Percentiles rank a stretch among this genome's conserved stretches.
Conservation (phyloP, 2,888 invertebrate genomes). For the Trissoscelio sp. region DNA sequence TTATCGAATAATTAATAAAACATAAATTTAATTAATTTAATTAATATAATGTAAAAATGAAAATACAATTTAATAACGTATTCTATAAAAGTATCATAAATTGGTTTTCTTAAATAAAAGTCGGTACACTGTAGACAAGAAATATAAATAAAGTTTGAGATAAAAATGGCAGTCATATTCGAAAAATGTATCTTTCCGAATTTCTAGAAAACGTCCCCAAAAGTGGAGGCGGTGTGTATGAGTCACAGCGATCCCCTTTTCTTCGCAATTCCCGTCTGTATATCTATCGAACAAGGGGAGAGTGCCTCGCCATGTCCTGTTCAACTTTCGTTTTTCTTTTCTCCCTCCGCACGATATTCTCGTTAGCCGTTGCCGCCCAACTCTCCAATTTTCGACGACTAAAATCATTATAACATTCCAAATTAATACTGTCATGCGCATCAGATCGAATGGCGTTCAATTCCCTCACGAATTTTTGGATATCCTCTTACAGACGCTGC, state of each 20-base stretch:
- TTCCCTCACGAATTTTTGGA: slow-evolving; percentile 63
- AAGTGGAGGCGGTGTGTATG: slow-evolving; percentile 78
- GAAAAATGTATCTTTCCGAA: slow-evolving; percentile 79
- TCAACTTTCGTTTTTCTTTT: slow-evolving; percentile 79
- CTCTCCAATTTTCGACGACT: slow-evolving; percentile 71
- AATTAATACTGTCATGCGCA: slow-evolving; percentile 77
- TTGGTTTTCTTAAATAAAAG: too few species aligned
- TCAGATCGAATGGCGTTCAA: slow-evolving; percentile 67
- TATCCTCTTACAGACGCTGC: slow-evolving; percentile 68
- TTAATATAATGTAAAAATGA: too few species aligned
- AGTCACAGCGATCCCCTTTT: slow-evolving; percentile 78
- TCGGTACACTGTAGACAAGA: not conserved
- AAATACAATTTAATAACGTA: too few species aligned
- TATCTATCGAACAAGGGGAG: slow-evolving; percentile 77
- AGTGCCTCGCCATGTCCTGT: slow-evolving; percentile 76
- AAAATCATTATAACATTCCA: slow-evolving; percentile 78
- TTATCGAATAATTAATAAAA: too few species aligned
- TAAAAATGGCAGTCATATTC: slow-evolving; percentile 46
- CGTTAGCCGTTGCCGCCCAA: slow-evolving; percentile 73
- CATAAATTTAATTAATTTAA: too few species aligned
- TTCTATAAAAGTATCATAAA: too few species aligned
- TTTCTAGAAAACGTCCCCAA: slow-evolving; percentile 81
- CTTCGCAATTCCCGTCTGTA: slow-evolving; percentile 76
- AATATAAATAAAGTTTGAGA: slow-evolving; percentile 14
- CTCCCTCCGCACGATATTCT: slow-evolving; percentile 73